Conservation (phyloP, 2,113 vertebrate genomes). For the Clarias macrocephalus region DNA sequence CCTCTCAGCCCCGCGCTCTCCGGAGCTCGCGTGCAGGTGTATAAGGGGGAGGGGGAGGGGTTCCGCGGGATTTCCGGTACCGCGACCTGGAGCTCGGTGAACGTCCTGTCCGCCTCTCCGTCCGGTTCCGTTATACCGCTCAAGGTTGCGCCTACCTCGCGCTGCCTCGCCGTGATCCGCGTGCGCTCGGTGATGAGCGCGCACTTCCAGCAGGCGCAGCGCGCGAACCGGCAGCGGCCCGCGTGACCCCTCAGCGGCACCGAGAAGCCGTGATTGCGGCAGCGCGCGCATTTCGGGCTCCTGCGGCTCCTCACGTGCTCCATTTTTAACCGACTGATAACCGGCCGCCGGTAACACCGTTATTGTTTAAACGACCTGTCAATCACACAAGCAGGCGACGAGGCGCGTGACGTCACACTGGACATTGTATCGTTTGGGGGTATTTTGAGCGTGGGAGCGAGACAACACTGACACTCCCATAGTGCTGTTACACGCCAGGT, state of each 20-base stretch:
- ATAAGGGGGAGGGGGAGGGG: too few species aligned
- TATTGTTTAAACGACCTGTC: too few species aligned
- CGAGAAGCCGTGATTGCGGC: conserved; percentile 80
- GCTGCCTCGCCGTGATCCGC: conserved; percentile 77
- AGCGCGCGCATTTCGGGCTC: conserved; percentile 78
- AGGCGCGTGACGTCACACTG: not conserved
- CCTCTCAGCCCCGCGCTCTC: too few species aligned
- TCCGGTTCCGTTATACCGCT: not conserved
- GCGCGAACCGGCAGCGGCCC: conserved; percentile 76
- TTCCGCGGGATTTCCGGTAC: too few species aligned
- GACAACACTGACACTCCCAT: not conserved
- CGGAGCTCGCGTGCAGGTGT: too few species aligned
- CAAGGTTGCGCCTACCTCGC: not conserved
- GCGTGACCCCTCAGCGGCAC: conserved; percentile 80
- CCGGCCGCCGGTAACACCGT: too few species aligned
- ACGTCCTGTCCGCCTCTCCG: not conserved
- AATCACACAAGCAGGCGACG: too few species aligned
- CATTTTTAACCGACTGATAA: too few species aligned
- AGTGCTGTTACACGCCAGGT: not conserved
- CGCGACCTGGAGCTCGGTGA: conserved; percentile 17
- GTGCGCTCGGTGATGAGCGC: conserved; percentile 76
- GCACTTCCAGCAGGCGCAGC: conserved; percentile 81
- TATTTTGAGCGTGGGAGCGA: not conserved
- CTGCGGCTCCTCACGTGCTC: conserved; percentile 35
- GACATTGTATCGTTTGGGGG: not conserved